Evolutionary conservation across 1,140 invertebrate genomes (phyloP), one percentile per base, ranked within the genome.

Genomic region (Oedothorax gibbosus): DNA sequence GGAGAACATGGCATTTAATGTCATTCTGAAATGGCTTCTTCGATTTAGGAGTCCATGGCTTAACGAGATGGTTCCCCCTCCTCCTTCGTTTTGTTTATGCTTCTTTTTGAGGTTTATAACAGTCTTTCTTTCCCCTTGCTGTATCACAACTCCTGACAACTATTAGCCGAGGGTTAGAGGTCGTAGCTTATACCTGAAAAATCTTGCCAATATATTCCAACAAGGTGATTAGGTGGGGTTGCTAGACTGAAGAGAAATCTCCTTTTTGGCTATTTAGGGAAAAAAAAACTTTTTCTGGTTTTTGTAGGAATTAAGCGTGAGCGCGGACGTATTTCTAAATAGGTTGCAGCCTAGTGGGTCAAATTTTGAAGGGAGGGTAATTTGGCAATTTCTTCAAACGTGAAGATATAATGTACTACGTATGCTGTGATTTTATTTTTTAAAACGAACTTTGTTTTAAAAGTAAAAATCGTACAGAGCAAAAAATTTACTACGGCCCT

Each of bases 31-130:
- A 53, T 53, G 71, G 53, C 53, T 75, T 75, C 72, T 12, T 57
- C 72, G 54, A 75, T 75, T 75, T 75, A 75, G 21, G 53, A 18
- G 68, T 18, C 10, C 18, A 10, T 14, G 11, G 72, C 14, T 75
- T 60, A 75, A 57, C 54, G 51, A 75, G 72, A 75, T 56, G 56
- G 49, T n/a, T 14, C 20, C 54, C 10, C 3, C 54, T 8, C 54
- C 12, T 5, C 7, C 15, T n/a, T n/a, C 15, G 18, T 51, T 75
- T 75, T 75, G 72, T 75, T 75, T 75, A 75, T 75, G 72, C 53
- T 57, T 60, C 35, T 75, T 56, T 21, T 57, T 75, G 72, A 75
- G 57, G 72, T 75, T 75, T 75, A 75, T 75, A 75, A 57, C 72
- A 57, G 72, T 75, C 20, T 60, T 60, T 12, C 54, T 35, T 75